Evolutionary conservation across 2,113 vertebrate species (phyloP).

Genomic region (Tyto alba): DNA sequence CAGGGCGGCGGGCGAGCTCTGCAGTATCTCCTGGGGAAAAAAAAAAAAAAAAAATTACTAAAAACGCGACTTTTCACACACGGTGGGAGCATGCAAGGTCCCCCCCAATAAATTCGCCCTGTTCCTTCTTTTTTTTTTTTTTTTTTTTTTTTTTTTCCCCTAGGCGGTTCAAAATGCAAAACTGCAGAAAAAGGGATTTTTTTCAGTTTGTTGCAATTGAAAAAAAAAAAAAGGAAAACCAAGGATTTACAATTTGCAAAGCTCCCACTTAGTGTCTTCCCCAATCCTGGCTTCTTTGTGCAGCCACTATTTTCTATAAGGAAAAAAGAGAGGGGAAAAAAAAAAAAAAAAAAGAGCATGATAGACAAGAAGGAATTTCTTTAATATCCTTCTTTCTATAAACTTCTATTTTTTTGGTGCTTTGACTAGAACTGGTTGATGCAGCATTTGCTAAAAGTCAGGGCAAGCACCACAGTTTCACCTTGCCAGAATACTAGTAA

Average conservation of each 20-base stretch:
- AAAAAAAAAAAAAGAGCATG: neutral
- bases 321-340: neutral
- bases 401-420: neutral
- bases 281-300: neutral
- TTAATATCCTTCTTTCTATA: neutral
- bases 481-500: neutral
- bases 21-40: constrained; percentile 84
- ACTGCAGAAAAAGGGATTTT: fast-evolving
- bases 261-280: neutral
- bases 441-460: neutral
- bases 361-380: neutral
- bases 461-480: fast-evolving
- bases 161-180: neutral
- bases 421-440: neutral
- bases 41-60: fast-evolving
- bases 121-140: fast-evolving
- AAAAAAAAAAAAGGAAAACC: neutral
- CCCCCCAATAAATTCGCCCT: fast-evolving
- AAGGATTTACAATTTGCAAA: neutral
- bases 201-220: neutral
- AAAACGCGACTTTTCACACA: fast-evolving
- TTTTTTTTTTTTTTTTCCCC: neutral
- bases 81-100: fast-evolving
- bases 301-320: neutral
- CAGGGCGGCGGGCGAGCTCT: constrained; percentile 89